These are phyloP conservation scores for Pomacea canaliculata DNA, from an alignment of 2,888 invertebrate species.

Conservation along the genomic window DNA sequence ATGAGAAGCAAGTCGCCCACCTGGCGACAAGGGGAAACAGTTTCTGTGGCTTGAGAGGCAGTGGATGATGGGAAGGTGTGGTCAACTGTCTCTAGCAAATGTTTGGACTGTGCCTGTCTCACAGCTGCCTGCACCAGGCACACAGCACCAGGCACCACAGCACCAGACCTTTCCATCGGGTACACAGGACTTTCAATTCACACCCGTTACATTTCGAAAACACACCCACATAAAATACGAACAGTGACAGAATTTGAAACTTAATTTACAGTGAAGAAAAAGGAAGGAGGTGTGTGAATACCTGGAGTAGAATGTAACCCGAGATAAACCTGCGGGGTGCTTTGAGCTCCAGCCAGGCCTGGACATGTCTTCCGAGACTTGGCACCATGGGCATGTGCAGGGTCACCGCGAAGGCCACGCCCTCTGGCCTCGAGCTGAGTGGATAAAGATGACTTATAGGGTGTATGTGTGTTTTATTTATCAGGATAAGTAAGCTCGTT, in stretches of 20 bases:
- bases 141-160: too few relatives aligned
- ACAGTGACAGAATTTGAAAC: too few relatives aligned
- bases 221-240: too few relatives aligned
- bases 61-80: background rate
- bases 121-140: too few relatives aligned
- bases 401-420: conserved; percentile 32
- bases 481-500: too few relatives aligned
- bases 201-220: too few relatives aligned
- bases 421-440: conserved; percentile 25
- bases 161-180: too few relatives aligned
- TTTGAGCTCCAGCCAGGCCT: conserved; percentile 23
- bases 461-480: too few relatives aligned
- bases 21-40: background rate
- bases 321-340: conserved; percentile 27
- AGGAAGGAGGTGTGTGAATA: background rate
- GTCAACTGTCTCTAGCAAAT: too few relatives aligned
- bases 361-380: conserved; percentile 12
- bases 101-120: too few relatives aligned
- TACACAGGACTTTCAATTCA: too few relatives aligned
- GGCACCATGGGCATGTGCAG: conserved; percentile 17
- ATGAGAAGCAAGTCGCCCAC: conserved; percentile 32
- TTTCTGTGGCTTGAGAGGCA: conserved; percentile 4
- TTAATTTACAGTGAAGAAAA: too few relatives aligned
- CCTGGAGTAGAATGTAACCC: conserved; percentile 20
- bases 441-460: background rate